Base-by-base conservation (phyloP, 2,888 invertebrate species). In the Eupsilia transversa region DNA sequence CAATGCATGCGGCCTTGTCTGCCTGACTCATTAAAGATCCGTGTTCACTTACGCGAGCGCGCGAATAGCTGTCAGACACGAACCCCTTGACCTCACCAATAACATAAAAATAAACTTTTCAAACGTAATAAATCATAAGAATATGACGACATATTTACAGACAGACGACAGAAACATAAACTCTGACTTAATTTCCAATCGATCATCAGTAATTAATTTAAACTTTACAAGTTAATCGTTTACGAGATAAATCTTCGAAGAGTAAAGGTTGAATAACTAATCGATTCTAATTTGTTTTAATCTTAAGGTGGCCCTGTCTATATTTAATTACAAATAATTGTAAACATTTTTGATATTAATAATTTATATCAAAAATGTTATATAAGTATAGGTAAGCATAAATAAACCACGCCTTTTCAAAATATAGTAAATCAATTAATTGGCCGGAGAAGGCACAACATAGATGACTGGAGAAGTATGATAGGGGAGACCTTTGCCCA, bases 171-270 rank as follows among this genome's bases (percentile, higher is more conserved):
- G 49, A 68, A 61, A 72, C 38, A 77, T 72, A 72, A 59, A 52
- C 59, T 66, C 30, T 17, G 80, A 52, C 71, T 83, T 80, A 83
- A 83, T 69, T 74, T 69, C 23, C n/a, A 43, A 83, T 83, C 33
- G 1, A 69, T 83, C 73, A 73, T 67, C 30, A 38, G 38, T 61
- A 66, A 83, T 80, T 73, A 72, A 72, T 79, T 76, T 76, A 72
- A 82, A 67, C 59, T 67, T 71, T 78, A 76, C 76, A 72, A 75
- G 65, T 76, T 70, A 70, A 82, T 79, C 66, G 64, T 33, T 46
- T 38, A 12, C 2, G 12, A 63, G 56, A 82, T 79, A 56, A 72
- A 79, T 76, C 54, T 75, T 14, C 1, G 3, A 5, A 52, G 72
- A 59, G 30, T 56, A 74, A 60, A 70, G 70, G 74, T 71, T 71